These are phyloP conservation scores for Callimorpha dominula DNA, from an alignment of 2,888 invertebrate species.

Conservation along the genomic window DNA sequence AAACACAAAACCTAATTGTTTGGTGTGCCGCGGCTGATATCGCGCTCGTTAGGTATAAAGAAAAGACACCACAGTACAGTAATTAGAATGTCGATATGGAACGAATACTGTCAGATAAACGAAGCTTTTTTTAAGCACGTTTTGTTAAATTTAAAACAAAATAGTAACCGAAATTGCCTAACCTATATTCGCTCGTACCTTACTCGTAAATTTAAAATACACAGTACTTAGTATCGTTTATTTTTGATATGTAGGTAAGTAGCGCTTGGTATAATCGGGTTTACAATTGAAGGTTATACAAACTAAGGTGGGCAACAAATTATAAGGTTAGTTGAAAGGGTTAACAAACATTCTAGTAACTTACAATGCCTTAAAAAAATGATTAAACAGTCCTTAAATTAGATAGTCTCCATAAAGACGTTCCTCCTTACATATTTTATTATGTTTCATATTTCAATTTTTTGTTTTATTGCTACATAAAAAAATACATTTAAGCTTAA, in stretches of 20 bases:
- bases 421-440: too few species aligned
- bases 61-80: constrained; percentile 23
- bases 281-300: too few species aligned
- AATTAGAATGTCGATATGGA: constrained; percentile 36
- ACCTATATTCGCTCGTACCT: neutral
- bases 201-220: neutral
- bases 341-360: too few species aligned
- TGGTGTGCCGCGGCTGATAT: constrained; percentile 36
- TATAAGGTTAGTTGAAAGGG: too few species aligned
- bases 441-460: too few species aligned
- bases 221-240: neutral
- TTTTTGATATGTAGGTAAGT: neutral
- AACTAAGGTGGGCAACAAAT: too few species aligned
- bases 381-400: too few species aligned
- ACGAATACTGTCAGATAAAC: constrained; percentile 23
- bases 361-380: too few species aligned
- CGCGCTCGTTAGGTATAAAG: constrained; percentile 30
- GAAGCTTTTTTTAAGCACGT: neutral
- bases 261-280: too few species aligned
- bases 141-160: neutral
- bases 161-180: neutral
- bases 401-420: too few species aligned
- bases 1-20: constrained; percentile 47
- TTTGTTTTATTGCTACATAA: too few species aligned
- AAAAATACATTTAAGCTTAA: too few species aligned